Percentiles rank a stretch among this genome's conserved stretches.
Conservation (phyloP, 2,888 invertebrate species). For the Phaonia tiefii region DNA sequence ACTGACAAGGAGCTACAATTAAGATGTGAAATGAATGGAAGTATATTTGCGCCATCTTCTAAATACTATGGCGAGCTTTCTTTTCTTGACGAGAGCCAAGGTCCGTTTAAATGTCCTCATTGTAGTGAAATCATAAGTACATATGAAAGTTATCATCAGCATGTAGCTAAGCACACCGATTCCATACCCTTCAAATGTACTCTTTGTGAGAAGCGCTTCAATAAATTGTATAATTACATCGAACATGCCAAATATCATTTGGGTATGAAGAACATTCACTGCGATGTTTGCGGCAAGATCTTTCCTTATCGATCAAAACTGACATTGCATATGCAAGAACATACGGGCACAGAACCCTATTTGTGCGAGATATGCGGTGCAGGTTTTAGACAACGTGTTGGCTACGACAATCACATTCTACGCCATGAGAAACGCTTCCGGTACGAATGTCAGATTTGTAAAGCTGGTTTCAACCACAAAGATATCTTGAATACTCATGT, state of each 20-base stretch:
- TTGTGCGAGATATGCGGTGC: constrained; percentile 70
- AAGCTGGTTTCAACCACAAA: constrained; percentile 60
- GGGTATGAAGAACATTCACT: constrained; percentile 58
- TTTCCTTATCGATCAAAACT: constrained; percentile 55
- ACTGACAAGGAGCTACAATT: constrained; percentile 54
- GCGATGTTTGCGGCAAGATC: constrained; percentile 58
- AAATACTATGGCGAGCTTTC: constrained; percentile 41
- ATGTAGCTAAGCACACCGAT: constrained; percentile 52
- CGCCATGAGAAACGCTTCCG: constrained; percentile 64
- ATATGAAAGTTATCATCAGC: constrained; percentile 58
- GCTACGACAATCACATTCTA: constrained; percentile 60
- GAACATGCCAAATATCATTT: constrained; percentile 55
- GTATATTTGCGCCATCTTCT: constrained; percentile 43
- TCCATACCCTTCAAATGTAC: constrained; percentile 56
- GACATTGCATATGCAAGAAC: constrained; percentile 62
- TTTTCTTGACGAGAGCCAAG: constrained; percentile 56
- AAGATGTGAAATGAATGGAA: constrained; percentile 52
- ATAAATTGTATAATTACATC: constrained; percentile 53
- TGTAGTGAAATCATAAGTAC: constrained; percentile 53
- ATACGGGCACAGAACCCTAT: constrained; percentile 70
- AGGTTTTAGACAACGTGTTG: constrained; percentile 71
- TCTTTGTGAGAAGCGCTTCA: constrained; percentile 57
- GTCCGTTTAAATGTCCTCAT: constrained; percentile 56
- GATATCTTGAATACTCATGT: constrained; percentile 69
- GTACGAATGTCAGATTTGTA: constrained; percentile 62